phyloP scores from a whole-genome alignment of 2,797 vertebrate species.

The Sebastes variabilis region DNA sequence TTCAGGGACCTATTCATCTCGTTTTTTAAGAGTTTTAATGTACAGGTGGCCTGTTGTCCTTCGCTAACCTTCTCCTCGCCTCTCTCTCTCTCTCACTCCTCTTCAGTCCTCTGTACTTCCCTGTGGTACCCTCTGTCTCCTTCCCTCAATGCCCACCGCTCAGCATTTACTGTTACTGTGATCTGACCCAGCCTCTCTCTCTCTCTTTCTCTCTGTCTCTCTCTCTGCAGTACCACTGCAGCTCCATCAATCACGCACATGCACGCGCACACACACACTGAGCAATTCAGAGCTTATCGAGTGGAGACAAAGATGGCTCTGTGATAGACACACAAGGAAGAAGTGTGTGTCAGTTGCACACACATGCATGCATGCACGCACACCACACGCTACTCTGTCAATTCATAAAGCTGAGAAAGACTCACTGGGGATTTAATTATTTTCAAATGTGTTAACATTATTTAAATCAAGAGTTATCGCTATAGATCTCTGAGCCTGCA shows the following conservation, averaged over 20 bases:
- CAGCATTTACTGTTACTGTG: conserved; percentile 62
- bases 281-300: conserved; percentile 44
- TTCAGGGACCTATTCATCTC: background rate
- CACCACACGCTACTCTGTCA: background rate
- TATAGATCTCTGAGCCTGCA: conserved; percentile 11
- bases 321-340: conserved; percentile 53
- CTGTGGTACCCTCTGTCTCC: conserved; percentile 13
- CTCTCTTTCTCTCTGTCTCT: conserved; percentile 37
- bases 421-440: conserved; percentile 57
- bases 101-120: background rate
- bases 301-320: conserved; percentile 59
- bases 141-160: conserved; percentile 38
- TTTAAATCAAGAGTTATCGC: conserved; percentile 47
- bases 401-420: conserved; percentile 25
- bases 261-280: conserved; percentile 9
- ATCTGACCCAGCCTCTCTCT: conserved; percentile 55
- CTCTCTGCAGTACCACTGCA: conserved; percentile 73
- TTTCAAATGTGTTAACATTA: conserved; percentile 53
- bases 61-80: background rate
- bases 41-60: conserved; percentile 12
- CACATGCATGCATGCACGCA: background rate
- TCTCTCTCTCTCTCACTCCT: background rate
- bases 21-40: conserved; percentile 24
- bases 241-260: conserved; percentile 72
- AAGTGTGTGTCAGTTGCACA: conserved; percentile 25